Base-by-base conservation (phyloP, 2,113 vertebrate genomes). In the Ascaphus truei region DNA sequence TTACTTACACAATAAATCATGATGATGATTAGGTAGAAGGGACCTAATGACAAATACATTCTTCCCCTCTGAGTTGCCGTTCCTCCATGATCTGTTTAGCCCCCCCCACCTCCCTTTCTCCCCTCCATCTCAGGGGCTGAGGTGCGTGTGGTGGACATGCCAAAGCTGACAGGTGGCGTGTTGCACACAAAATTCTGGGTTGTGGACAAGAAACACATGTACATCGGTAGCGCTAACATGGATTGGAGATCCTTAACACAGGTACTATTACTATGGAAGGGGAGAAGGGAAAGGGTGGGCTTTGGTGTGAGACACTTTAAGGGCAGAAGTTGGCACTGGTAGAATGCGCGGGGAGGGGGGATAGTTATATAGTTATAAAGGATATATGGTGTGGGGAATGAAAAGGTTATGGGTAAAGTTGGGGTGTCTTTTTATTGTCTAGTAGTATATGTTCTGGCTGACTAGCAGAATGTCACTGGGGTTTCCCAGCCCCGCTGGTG, bases 131-230 rank as follows among this genome's bases (percentile, higher is more conserved):
- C 64, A 98, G 95, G 95, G 31, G 95, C 92, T 1, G 73, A 83
- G 16, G 87, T 97, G 57, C 86, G 88, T 57, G 61, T 74, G 0
- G 92, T 98, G 1, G 87, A 98, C 61, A 85, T 98, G 90, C 86
- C 39, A 1, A 68, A 77, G 23, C 90, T 98, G 73, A 98, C 96
- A 0, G 53, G 82, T 0, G 96, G 96, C 0, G 88, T 98, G 5
- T 85, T 98, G 20, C 96, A 98, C 83, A 97, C 94, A 51, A 98
- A 98, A 73, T 94, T 98, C 79, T 98, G 96, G 96, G 84, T 98
- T 0, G 89, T 96, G 0, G 96, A 98, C 41, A 89, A 89, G 77
- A 82, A 86, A 15, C 95, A 98, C 73, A 64, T 98, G 75, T 98
- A 93, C 81, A 76, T 98, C 0, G 96, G 96, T 33, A 98, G 96